Conservation (phyloP, 2,113 vertebrate genomes). For the Phainopepla nitens region DNA sequence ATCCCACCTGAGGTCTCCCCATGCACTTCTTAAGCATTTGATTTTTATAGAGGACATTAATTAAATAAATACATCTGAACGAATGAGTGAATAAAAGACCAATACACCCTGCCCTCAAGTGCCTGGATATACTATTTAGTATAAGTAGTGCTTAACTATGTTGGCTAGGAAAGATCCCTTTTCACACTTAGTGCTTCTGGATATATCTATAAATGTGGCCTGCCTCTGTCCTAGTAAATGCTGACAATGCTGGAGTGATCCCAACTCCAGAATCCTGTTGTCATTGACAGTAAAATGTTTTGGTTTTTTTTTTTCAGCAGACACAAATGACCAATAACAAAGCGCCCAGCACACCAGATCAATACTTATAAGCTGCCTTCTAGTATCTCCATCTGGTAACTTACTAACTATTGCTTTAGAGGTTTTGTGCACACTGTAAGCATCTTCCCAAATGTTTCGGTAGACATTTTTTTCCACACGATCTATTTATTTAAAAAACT, state of each 20-base stretch:
- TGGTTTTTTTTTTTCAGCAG: background rate
- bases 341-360: background rate
- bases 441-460: background rate
- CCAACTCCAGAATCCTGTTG: background rate
- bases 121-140: background rate
- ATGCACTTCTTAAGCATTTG: background rate
- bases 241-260: background rate
- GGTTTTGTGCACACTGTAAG: background rate
- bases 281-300: background rate
- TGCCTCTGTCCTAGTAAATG: background rate
- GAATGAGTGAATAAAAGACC: background rate
- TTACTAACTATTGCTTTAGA: background rate
- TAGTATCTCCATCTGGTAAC: background rate
- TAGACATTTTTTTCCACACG: background rate
- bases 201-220: background rate
- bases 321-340: background rate
- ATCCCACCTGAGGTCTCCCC: background rate
- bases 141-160: background rate
- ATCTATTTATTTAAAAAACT: background rate
- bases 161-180: background rate
- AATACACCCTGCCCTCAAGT: background rate
- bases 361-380: background rate
- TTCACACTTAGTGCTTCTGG: background rate
- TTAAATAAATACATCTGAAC: background rate
- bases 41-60: background rate